A percentile compares a stretch with the other conserved stretches of the same genome.
Conservation (phyloP, 2,797 vertebrate genomes). For the Petrocephalus schoutedeni region DNA sequence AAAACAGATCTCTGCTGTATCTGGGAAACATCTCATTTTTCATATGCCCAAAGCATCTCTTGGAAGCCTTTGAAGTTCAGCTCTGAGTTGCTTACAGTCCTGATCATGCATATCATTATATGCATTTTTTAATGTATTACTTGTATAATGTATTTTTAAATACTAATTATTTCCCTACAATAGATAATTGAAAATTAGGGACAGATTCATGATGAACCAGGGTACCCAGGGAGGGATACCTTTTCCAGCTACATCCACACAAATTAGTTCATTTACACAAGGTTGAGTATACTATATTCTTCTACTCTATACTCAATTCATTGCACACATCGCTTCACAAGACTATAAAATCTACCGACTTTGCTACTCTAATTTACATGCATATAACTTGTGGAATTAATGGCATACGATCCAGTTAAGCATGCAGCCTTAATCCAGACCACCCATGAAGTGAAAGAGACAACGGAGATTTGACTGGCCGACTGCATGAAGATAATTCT, state of each 20-base stretch:
- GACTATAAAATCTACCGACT: background rate
- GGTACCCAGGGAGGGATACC: background rate
- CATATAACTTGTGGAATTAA: background rate
- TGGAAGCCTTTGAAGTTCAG: background rate
- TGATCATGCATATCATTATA: background rate
- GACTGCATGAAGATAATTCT: background rate
- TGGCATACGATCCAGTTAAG: background rate
- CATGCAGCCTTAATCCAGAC: background rate
- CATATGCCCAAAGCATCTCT: background rate
- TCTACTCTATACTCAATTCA: background rate
- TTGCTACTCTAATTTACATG: background rate
- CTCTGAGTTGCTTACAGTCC: background rate
- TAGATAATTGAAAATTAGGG: background rate
- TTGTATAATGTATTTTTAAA: background rate
- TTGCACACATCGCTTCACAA: background rate
- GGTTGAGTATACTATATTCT: background rate
- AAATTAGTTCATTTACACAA: background rate
- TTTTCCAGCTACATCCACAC: background rate
- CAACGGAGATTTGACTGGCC: background rate
- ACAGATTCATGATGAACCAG: background rate
- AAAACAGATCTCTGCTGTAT: background rate
- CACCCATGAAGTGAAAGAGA: background rate
- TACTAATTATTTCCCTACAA: background rate
- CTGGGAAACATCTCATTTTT: background rate
- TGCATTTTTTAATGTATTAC: background rate